These are phyloP conservation scores for Bothrops jararaca DNA, from an alignment of 2,113 vertebrate genomes.

Conservation along the genomic window DNA sequence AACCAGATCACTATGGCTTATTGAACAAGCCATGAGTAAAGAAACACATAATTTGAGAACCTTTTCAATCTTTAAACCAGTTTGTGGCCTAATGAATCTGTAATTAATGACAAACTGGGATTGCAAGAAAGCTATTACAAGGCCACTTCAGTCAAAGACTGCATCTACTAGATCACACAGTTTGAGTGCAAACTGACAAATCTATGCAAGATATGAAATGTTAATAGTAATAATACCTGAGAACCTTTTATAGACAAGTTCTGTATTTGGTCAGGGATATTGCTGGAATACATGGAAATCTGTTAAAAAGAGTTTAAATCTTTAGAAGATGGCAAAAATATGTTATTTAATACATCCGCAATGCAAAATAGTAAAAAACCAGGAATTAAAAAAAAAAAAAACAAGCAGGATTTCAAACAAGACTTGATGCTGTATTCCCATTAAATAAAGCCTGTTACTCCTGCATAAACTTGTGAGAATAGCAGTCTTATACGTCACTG, in stretches of 20 bases:
- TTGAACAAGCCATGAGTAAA: not conserved
- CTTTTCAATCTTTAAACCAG: not conserved
- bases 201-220: not conserved
- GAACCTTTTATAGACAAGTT: slow-evolving; percentile 79
- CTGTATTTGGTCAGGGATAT: slow-evolving; percentile 74
- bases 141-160: not conserved
- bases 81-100: not conserved
- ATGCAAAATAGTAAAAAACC: not conserved
- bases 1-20: not conserved
- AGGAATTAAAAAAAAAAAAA: not conserved
- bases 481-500: not conserved
- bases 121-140: not conserved
- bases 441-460: not conserved
- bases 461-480: not conserved
- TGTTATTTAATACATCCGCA: not conserved
- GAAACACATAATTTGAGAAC: not conserved
- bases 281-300: slow-evolving; percentile 76
- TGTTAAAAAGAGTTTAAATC: slow-evolving; percentile 28
- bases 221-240: slow-evolving; percentile 66
- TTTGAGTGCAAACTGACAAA: not conserved
- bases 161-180: not conserved
- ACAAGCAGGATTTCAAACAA: not conserved
- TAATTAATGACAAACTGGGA: not conserved
- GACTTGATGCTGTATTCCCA: not conserved
- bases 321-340: slow-evolving; percentile 39